Evolutionary conservation across 2,797 vertebrate species (phyloP).

Genomic region (Loriculus beryllinus): DNA sequence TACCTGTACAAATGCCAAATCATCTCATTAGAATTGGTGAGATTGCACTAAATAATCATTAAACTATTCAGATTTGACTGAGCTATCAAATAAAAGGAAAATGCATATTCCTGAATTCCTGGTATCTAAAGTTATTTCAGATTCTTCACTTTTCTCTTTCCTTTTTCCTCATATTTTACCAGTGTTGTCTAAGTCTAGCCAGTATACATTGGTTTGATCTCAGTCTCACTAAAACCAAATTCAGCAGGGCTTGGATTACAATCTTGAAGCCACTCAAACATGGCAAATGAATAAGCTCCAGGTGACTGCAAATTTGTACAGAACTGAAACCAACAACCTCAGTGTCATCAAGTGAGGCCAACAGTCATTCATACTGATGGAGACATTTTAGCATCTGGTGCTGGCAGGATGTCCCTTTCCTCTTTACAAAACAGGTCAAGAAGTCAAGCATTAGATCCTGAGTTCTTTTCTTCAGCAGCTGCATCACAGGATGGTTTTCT

Average conservation of each 20-base stretch:
- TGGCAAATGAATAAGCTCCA: not conserved
- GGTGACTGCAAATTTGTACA: not conserved
- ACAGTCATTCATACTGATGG: not conserved
- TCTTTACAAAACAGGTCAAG: not conserved
- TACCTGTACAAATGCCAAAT: not conserved
- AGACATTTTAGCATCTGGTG: not conserved
- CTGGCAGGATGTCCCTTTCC: not conserved
- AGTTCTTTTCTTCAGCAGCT: not conserved
- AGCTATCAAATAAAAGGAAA: not conserved
- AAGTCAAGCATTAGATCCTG: not conserved
- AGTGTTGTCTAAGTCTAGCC: not conserved
- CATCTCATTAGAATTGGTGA: not conserved
- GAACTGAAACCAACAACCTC: not conserved
- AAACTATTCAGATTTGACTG: not conserved
- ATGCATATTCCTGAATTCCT: not conserved
- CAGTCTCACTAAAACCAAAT: not conserved
- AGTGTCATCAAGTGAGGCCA: accelerated
- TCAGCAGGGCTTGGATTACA: not conserved
- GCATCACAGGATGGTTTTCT: not conserved
- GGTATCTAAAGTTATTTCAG: not conserved
- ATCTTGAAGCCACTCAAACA: not conserved
- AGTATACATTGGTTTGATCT: not conserved
- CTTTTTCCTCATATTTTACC: not conserved
- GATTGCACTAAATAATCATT: not conserved
- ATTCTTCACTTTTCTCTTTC: not conserved